These are phyloP conservation scores for Epinephelus cyanopodus DNA, from an alignment of 2,113 vertebrate genomes.

Conservation along the genomic window DNA sequence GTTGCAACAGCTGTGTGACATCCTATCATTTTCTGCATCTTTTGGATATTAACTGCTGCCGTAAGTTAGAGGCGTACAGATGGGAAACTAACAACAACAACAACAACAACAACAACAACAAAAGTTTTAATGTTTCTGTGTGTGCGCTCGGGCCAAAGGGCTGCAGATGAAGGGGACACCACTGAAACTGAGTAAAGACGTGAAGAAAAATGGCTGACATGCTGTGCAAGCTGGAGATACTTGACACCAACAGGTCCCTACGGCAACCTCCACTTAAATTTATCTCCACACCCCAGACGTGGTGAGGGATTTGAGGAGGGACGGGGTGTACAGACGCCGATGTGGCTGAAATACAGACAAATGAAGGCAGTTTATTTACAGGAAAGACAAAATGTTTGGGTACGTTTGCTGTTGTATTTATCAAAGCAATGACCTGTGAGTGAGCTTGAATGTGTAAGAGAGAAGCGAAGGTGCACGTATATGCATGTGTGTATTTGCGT, in stretches of 20 bases:
- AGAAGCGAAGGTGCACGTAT: conserved; percentile 27
- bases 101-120: neutral
- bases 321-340: conserved; percentile 18
- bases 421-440: neutral
- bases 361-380: neutral
- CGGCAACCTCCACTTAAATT: conserved; percentile 55
- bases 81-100: neutral
- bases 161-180: conserved; percentile 5
- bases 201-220: conserved; percentile 56
- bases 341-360: conserved; percentile 27
- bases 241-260: conserved; percentile 56
- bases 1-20: conserved; percentile 19
- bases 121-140: neutral
- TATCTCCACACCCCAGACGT: conserved; percentile 46
- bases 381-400: neutral
- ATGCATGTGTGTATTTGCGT: conserved; percentile 43
- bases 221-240: conserved; percentile 56
- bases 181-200: conserved; percentile 48
- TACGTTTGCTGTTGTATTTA: neutral
- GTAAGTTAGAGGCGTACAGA: neutral
- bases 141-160: neutral
- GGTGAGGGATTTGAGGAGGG: conserved; percentile 31
- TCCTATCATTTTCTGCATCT: neutral
- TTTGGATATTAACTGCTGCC: neutral
- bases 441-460: conserved; percentile 12